phyloP scores from a whole-genome alignment of 2,113 vertebrate genomes.

The Cathartes aura region DNA sequence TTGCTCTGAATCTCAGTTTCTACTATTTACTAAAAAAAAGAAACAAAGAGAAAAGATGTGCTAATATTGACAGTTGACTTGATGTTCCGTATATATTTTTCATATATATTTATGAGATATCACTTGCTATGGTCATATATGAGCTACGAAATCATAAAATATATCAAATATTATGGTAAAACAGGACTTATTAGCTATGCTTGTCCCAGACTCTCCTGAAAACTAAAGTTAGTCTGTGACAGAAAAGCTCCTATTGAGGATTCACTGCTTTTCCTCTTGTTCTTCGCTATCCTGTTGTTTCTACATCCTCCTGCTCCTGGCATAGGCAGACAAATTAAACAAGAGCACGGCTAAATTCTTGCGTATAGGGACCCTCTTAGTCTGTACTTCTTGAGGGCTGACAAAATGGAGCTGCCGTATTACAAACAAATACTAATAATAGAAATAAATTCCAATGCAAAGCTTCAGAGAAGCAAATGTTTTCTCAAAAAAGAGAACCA shows the following conservation, averaged over 20 bases:
- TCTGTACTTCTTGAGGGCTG: neutral
- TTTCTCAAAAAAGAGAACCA: neutral
- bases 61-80: neutral
- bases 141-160: neutral
- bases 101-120: neutral
- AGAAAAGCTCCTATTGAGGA: neutral
- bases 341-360: neutral
- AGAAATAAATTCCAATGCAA: neutral
- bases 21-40: neutral
- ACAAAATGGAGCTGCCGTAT: neutral
- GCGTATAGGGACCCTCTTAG: neutral
- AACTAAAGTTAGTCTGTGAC: neutral
- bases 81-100: neutral
- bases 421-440: neutral
- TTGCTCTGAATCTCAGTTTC: neutral
- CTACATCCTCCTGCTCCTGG: neutral
- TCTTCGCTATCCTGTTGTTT: neutral
- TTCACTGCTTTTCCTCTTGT: neutral
- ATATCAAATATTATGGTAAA: neutral
- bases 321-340: neutral
- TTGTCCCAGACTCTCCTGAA: neutral
- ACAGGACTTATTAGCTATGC: neutral
- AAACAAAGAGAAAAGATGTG: neutral
- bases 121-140: neutral
- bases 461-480: neutral